phyloP scores from a whole-genome alignment of 2,113 vertebrate species.

The Micronisus gabar region DNA sequence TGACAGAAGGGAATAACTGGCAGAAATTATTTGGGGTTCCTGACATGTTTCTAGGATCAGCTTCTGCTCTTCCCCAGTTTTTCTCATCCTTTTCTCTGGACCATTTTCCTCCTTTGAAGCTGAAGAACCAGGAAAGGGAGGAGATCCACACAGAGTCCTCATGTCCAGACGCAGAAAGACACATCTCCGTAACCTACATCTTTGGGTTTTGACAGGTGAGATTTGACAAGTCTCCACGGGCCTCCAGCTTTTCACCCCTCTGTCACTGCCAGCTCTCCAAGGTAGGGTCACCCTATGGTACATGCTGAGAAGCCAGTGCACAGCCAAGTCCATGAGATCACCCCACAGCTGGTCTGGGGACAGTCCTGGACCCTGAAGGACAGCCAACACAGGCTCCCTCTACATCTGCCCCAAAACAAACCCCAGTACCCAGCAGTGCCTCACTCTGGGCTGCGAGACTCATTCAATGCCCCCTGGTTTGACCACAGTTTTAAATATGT shows the following conservation, averaged over 20 bases:
- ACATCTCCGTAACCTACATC: neutral
- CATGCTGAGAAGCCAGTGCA: neutral
- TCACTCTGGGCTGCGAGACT: neutral
- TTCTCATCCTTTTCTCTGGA: neutral
- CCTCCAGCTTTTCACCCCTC: neutral
- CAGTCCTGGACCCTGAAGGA: neutral
- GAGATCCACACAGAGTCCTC: neutral
- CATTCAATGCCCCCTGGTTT: neutral
- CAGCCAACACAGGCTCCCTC: neutral
- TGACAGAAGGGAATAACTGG: neutral
- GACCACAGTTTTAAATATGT: neutral
- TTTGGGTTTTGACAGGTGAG: neutral
- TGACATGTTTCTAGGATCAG: neutral
- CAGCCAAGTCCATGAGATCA: neutral
- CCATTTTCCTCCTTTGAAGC: neutral
- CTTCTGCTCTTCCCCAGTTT: neutral
- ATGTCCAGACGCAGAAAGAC: rapidly evolving
- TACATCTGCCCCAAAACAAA: neutral
- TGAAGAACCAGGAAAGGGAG: neutral
- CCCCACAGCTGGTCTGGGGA: neutral
- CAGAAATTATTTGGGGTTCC: neutral
- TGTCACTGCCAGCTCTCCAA: neutral
- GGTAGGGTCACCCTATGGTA: neutral
- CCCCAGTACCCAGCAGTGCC: neutral
- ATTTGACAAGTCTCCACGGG: neutral